Base-by-base conservation (phyloP, 2,888 invertebrate species). In the Drymonia ruficornis region DNA sequence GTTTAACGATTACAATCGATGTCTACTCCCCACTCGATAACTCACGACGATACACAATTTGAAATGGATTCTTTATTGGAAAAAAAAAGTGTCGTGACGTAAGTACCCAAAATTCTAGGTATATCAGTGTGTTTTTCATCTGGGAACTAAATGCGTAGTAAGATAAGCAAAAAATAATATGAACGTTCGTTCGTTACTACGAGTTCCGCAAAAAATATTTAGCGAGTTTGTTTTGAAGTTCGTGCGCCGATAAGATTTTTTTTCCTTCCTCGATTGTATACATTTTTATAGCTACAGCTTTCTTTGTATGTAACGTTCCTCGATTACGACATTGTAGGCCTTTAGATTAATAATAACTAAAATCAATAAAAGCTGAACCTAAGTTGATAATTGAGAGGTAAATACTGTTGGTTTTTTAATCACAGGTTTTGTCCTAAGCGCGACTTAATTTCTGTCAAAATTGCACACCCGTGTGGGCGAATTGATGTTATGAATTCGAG, bases 1-100 rank as follows among this genome's bases (percentile, higher is more conserved):
- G 70, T 61, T 74, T 75, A 62, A 67, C 71, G 68, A 75, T 74
- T 72, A 69, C 68, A 65, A 66, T 63, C 61, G 52, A 56, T 47
- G 29, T 31, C 18, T 18, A 47, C 13, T 19, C 16, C 19, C 13
- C 13, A 43, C 19, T 43, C 43, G 43, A 43, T 43, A 3, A 12
- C 19, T 19, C 18, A 18, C 43, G 19, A 46, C 13, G 16, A 46
- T 29, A n/a, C 13, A 23, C 11, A 16, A 15, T 40, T 40, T 18
- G 0, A 2, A 42, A 42, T 23, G 3, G 6, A 13, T 23, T 23
- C 13, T 15, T 15, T 40, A n/a, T 16, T 16, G 13, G 9, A n/a
- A 9, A 36, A 13, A 16, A 40, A 40, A 16, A 15, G 16, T 47
- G 52, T 52, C 42, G 42, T 38, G 44, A 43, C 23, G 8, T 44